Conservation (phyloP, 2,113 vertebrate species). For the Vimba vimba region DNA sequence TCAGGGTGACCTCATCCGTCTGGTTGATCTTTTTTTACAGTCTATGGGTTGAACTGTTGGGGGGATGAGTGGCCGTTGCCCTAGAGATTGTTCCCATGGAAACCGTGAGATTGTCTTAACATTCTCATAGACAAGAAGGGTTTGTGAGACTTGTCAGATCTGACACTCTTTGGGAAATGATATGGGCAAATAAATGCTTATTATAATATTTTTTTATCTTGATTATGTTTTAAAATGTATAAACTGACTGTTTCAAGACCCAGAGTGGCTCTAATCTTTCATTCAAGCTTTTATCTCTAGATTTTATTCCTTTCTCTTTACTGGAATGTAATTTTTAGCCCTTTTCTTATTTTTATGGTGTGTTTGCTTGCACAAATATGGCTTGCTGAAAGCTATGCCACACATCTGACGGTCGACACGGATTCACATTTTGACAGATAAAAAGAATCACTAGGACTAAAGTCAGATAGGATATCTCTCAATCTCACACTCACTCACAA, state of each 20-base stretch:
- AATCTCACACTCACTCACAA: not conserved
- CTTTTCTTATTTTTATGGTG: not conserved
- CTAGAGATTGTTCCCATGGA: conserved; percentile 46
- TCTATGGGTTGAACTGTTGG: conserved; percentile 31
- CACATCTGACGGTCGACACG: not conserved
- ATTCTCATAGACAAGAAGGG: conserved; percentile 1
- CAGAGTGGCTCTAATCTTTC: not conserved
- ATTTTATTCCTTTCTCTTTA: not conserved
- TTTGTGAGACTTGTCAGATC: not conserved
- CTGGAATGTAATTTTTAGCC: not conserved
- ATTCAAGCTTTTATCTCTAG: not conserved
- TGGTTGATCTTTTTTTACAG: no score
- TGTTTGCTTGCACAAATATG: not conserved
- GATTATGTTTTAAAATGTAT: not conserved
- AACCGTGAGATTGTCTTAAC: conserved; percentile 38
- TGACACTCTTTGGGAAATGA: not conserved
- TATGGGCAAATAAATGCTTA: not conserved
- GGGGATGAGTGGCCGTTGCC: conserved; percentile 43
- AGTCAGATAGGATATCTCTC: not conserved
- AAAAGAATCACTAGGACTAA: not conserved
- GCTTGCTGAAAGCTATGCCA: not conserved
- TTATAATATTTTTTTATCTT: not conserved
- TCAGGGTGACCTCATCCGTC: conserved; percentile 48
- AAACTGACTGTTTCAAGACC: not conserved
- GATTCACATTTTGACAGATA: not conserved